phyloP scores from a whole-genome alignment of 2,888 invertebrate genomes.

The Zygogramma bicolorata region DNA sequence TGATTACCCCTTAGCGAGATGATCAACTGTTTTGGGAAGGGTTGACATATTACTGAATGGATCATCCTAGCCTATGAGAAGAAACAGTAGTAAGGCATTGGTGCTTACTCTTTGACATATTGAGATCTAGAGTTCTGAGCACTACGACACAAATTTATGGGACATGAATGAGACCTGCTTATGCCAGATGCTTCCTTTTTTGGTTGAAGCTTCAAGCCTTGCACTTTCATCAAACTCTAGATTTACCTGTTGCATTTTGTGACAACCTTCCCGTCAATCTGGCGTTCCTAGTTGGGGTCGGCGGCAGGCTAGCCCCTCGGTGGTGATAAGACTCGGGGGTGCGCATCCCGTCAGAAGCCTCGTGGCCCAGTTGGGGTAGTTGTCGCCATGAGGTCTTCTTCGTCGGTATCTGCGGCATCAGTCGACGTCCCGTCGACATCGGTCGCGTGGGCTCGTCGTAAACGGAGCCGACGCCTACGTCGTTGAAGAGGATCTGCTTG shows the following conservation, averaged over 20 bases:
- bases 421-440: constrained; percentile 61
- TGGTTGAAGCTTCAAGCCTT: too few species aligned
- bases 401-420: constrained; percentile 65
- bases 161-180: too few species aligned
- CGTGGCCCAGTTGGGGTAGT: constrained; percentile 37
- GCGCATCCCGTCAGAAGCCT: constrained; percentile 55
- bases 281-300: constrained; percentile 65
- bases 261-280: constrained; percentile 46
- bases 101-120: too few species aligned
- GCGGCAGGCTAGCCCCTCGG: constrained; percentile 66
- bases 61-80: too few species aligned
- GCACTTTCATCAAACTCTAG: too few species aligned
- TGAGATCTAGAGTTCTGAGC: too few species aligned
- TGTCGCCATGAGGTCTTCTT: constrained; percentile 51
- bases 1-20: too few species aligned
- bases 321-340: constrained; percentile 61
- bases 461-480: constrained; percentile 63
- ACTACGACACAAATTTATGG: too few species aligned
- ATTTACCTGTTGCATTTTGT: constrained; percentile 17
- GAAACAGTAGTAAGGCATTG: too few species aligned
- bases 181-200: too few species aligned
- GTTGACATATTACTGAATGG: too few species aligned
- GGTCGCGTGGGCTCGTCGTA: constrained; percentile 44
- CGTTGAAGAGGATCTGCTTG: constrained; percentile 59
- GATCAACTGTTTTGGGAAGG: too few species aligned